Evolutionary conservation across 2,113 vertebrate genomes (phyloP).

Genomic region (Laticauda colubrina): DNA sequence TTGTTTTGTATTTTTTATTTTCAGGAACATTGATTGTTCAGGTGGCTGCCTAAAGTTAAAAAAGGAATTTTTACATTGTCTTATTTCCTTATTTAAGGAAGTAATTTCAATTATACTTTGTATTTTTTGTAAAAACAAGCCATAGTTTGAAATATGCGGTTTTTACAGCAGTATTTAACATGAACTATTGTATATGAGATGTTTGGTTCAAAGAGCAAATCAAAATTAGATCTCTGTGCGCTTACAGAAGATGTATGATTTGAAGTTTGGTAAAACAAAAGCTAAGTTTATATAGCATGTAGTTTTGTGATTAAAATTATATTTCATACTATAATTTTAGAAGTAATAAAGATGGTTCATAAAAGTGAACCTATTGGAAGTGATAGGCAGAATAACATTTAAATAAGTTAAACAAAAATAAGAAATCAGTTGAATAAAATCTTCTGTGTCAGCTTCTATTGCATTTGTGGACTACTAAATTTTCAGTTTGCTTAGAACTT

Average conservation of each 20-base stretch:
- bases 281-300: not conserved
- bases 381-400: conserved; percentile 4
- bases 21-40: not conserved
- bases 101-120: not conserved
- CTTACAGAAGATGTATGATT: not conserved
- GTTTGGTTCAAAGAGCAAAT: not conserved
- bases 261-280: not conserved
- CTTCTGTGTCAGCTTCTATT: not conserved
- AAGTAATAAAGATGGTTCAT: not conserved
- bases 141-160: not conserved
- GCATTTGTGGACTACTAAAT: not conserved
- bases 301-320: not conserved
- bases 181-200: not conserved
- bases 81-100: not conserved
- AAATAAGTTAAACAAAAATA: conserved; percentile 32
- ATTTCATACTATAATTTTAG: not conserved
- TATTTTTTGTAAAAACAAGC: not conserved
- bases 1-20: not conserved
- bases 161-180: not conserved
- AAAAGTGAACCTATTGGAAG: not conserved
- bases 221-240: not conserved
- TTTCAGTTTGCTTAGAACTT: not conserved
- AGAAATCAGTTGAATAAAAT: conserved; percentile 4
- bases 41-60: not conserved
- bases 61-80: not conserved